These are phyloP conservation scores for Neodiprion fabricii DNA, from an alignment of 1,140 invertebrate genomes.

Conservation along the genomic window DNA sequence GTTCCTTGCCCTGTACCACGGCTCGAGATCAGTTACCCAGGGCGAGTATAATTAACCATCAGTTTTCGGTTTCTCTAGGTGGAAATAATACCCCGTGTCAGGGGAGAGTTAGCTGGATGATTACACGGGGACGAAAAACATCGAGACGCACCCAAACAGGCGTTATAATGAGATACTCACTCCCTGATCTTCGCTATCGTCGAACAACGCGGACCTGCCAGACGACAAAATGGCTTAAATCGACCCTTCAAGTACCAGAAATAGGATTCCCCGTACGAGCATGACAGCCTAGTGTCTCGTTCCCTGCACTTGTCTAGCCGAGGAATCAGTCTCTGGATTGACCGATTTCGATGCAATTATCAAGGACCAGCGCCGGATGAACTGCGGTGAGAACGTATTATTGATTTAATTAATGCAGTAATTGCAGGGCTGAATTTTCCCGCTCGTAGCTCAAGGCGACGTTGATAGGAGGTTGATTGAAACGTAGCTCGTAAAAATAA, in stretches of 20 bases:
- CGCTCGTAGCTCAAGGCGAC: conserved; percentile 55
- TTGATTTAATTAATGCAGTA: conserved; percentile 60
- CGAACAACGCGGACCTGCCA: too few relatives aligned
- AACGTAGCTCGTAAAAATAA: conserved; percentile 60
- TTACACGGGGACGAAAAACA: too few relatives aligned
- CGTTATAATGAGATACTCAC: too few relatives aligned
- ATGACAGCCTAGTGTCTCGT: too few relatives aligned
- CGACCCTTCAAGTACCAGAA: too few relatives aligned
- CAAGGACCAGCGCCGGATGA: background rate
- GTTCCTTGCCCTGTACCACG: conserved; percentile 1
- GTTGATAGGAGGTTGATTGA: conserved; percentile 56
- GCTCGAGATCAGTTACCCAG: conserved; percentile 43
- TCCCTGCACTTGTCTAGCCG: too few relatives aligned
- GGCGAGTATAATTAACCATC: conserved; percentile 61
- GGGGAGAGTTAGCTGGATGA: background rate
- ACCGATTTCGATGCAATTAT: conserved; percentile 4
- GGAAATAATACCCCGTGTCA: conserved; percentile 16
- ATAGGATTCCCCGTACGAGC: too few relatives aligned
- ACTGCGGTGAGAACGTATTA: conserved; percentile 37
- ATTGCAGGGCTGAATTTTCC: conserved; percentile 58
- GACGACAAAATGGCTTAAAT: too few relatives aligned
- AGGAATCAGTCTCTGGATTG: background rate
- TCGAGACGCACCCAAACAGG: too few relatives aligned
- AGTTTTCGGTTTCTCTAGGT: conserved; percentile 57
- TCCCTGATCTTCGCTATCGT: too few relatives aligned